Evolutionary conservation across 2,888 invertebrate genomes (phyloP).

Genomic region (Empis stercorea): DNA sequence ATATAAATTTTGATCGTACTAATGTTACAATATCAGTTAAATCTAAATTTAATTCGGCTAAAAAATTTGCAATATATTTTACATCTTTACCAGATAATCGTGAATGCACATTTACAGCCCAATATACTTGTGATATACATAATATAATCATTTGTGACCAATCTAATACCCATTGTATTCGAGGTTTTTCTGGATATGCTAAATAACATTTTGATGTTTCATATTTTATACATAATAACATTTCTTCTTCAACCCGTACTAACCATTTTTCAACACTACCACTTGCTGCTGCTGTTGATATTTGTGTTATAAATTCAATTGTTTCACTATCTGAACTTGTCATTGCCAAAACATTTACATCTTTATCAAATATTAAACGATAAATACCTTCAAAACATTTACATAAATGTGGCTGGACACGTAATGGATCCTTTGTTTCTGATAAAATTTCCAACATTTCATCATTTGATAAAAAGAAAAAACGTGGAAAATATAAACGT

Average conservation of each 20-base stretch:
- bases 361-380: conserved; percentile 38
- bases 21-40: conserved; percentile 42
- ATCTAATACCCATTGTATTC: conserved; percentile 43
- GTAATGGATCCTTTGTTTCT: conserved; percentile 47
- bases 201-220: conserved; percentile 36
- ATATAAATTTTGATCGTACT: conserved; percentile 44
- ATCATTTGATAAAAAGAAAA: conserved; percentile 64
- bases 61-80: conserved; percentile 37
- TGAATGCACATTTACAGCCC: conserved; percentile 50
- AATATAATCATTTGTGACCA: conserved; percentile 54
- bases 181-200: conserved; percentile 29
- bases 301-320: conserved; percentile 38
- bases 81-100: conserved; percentile 37
- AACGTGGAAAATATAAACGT: conserved; percentile 52
- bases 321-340: conserved; percentile 47
- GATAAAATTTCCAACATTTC: conserved; percentile 61
- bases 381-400: conserved; percentile 60
- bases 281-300: conserved; percentile 41
- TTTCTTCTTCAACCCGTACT: conserved; percentile 45
- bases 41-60: conserved; percentile 36
- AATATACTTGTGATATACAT: conserved; percentile 47
- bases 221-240: conserved; percentile 41
- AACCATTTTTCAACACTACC: conserved; percentile 58
- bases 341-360: conserved; percentile 46
- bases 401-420: conserved; percentile 48